Conservation (phyloP, 2,113 vertebrate genomes). For the Aspiorhynchus laticeps region DNA sequence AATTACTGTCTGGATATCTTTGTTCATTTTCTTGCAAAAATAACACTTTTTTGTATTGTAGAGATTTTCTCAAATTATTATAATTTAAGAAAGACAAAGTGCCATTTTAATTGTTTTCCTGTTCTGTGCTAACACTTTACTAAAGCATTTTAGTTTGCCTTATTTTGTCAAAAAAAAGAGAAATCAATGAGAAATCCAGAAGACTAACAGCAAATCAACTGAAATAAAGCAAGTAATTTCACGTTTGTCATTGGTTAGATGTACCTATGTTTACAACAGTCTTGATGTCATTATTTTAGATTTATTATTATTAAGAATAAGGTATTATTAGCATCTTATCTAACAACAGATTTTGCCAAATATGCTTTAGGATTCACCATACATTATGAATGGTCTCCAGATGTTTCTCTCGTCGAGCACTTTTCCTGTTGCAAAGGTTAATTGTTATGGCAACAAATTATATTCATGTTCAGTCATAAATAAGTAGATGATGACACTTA, state of each 20-base stretch:
- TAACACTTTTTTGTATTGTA: background rate
- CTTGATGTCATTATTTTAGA: background rate
- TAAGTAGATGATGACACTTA: background rate
- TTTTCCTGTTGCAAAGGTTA: background rate
- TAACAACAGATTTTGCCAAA: background rate
- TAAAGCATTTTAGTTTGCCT: background rate
- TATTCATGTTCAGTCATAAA: background rate
- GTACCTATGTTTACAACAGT: background rate
- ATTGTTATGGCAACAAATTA: background rate
- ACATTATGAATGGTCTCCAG: background rate
- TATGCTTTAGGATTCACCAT: background rate
- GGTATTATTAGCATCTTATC: background rate
- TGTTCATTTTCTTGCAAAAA: background rate
- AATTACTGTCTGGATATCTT: background rate
- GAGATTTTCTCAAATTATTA: background rate
- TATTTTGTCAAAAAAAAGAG: background rate
- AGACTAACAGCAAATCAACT: background rate
- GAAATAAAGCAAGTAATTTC: background rate
- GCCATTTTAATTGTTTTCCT: background rate
- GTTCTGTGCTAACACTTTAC: background rate
- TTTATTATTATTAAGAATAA: background rate
- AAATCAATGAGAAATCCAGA: background rate
- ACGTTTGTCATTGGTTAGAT: background rate
- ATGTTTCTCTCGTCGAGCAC: background rate
- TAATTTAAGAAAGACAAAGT: constrained; percentile 6